Percentiles rank a stretch among this genome's conserved stretches.
Evolutionary conservation across 2,113 vertebrate species (phyloP).

Genomic region (Podocnemis expansa): DNA sequence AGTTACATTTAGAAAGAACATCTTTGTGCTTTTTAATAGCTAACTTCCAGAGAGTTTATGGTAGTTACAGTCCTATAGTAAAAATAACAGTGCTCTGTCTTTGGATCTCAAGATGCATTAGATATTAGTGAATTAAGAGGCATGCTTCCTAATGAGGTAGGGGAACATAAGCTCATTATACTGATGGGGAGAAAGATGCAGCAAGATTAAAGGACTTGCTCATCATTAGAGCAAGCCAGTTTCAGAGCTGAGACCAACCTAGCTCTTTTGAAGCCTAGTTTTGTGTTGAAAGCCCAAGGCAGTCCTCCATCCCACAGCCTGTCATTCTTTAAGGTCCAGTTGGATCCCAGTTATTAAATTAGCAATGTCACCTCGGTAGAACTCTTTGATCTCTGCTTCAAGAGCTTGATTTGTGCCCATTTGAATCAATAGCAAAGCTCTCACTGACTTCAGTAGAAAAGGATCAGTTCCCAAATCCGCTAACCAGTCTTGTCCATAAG

Average conservation of each 20-base stretch:
- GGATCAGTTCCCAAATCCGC: background rate
- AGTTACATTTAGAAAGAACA: background rate
- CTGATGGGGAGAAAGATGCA: background rate
- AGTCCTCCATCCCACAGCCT: background rate
- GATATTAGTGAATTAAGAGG: background rate
- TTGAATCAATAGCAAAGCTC: background rate
- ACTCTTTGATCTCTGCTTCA: accelerated
- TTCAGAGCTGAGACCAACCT: background rate
- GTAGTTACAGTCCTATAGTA: background rate
- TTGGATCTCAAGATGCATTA: background rate
- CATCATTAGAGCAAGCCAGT: background rate
- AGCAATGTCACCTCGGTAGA: background rate
- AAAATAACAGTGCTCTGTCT: background rate
- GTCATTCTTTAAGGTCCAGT: background rate
- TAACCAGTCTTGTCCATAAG: too few relatives aligned
- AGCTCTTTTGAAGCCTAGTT: background rate
- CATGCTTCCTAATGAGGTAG: background rate
- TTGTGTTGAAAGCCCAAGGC: background rate
- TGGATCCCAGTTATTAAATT: accelerated
- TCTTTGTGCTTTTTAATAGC: background rate
- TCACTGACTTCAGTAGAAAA: background rate
- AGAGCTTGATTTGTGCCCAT: too few relatives aligned
- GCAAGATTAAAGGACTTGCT: background rate
- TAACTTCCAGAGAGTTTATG: background rate
- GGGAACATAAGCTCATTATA: background rate